Base-by-base conservation (phyloP, 2,113 vertebrate species). In the Rattus rattus region DNA sequence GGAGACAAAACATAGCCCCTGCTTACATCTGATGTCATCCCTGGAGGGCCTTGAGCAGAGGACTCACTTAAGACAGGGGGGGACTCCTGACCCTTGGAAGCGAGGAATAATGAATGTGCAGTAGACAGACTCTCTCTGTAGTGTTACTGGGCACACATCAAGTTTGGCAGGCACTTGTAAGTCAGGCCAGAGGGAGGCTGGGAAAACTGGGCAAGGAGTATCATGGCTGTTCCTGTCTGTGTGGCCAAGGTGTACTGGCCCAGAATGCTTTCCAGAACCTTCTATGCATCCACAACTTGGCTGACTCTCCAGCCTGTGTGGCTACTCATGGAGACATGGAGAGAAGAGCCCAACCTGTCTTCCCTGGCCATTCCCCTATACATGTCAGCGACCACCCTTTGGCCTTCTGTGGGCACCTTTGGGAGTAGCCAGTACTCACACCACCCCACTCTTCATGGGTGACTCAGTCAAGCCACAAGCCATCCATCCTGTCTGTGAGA, bases 311-410 rank as follows among this genome's bases (percentile, higher is more conserved):
- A 20, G 16, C 26, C 30, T 20, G 54, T 9, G 6, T 0, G 56
- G 6, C 43, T 22, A 56, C 36, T 75, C 30, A 2, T 1, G 0
- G 47, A 10, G 59, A 33, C 28, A 36, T 2, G 3, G 12, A 47
- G 17, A 59, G 26, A 8, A 17, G 54, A 13, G 0, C 89, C 63
- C 39, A 4, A 52, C 28, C 13, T 56, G 12, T 16, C 59, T 36
- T 59, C 13, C 2, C 7, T 1, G 1, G 39, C 20, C 26, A 1
- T 22, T 6, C 0, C 14, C 33, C 26, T 10, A 0, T 5, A 65
- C 10, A 1, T 28, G 2, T 16, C 5, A 19, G 61, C 26, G 16
- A 0, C 26, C 36, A 1, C 17, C 36, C 43, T 36, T 43, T 2
- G 39, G 47, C 24, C 8, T 0, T 36, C 47, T 19, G 10, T 7